Evolutionary conservation across 2,888 invertebrate genomes (phyloP).

Genomic region (Lamellibrachia satsuma): DNA sequence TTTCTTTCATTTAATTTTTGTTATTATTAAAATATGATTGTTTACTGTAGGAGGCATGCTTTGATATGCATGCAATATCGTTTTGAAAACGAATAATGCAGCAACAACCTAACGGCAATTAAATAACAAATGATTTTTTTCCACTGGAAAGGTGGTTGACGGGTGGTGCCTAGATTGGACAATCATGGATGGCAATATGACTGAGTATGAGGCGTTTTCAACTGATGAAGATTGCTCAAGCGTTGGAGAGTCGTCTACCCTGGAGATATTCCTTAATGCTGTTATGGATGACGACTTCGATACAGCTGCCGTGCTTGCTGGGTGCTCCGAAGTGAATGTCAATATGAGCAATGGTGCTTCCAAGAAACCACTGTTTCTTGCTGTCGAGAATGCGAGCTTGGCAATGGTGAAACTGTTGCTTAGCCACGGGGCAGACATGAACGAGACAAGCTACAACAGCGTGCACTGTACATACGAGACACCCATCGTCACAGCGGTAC

Average conservation of each 20-base stretch:
- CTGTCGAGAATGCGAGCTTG: conserved; percentile 35
- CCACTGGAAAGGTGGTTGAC: background rate
- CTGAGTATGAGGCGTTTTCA: background rate
- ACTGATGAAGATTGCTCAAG: background rate
- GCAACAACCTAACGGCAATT: background rate
- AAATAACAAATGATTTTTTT: background rate
- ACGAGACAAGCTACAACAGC: conserved; percentile 36
- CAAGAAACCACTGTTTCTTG: conserved; percentile 34
- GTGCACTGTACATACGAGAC: conserved; percentile 36
- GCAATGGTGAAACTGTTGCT: conserved; percentile 38
- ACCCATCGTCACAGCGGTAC: conserved; percentile 38
- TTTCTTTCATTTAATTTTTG: no score
- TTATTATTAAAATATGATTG: background rate
- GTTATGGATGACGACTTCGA: conserved; percentile 19
- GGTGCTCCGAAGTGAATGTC: conserved; percentile 31
- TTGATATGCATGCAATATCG: background rate
- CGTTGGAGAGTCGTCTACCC: background rate
- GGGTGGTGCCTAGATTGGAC: background rate
- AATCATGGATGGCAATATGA: background rate
- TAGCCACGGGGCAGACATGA: conserved; percentile 34
- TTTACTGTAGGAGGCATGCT: background rate
- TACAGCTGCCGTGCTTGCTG: background rate
- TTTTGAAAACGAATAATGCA: background rate
- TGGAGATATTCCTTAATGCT: conserved; percentile 18
- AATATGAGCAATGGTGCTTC: conserved; percentile 28